phyloP scores from a whole-genome alignment of 2,113 vertebrate species.

The Origma solitaria region DNA sequence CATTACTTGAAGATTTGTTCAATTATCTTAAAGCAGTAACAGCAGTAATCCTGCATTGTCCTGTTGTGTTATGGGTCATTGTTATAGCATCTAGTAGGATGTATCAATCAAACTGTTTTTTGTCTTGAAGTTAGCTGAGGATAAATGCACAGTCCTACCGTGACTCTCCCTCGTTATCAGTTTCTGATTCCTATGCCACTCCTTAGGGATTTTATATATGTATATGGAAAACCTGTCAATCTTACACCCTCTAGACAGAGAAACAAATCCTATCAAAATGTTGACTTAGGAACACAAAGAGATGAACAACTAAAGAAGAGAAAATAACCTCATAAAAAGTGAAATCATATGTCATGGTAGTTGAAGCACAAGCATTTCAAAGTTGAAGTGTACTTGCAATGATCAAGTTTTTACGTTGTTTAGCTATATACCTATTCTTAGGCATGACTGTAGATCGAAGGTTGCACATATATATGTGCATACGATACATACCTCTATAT shows the following conservation, averaged over 20 bases:
- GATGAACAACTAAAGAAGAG: neutral
- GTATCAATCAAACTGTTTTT: conserved; percentile 11
- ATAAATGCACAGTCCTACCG: neutral
- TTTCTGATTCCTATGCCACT: conserved; percentile 14
- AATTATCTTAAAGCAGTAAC: conserved; percentile 33
- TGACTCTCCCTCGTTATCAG: conserved; percentile 13
- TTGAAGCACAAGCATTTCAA: neutral
- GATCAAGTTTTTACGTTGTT: neutral
- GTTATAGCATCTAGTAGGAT: neutral
- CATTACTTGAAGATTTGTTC: conserved; percentile 3
- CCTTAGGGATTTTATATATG: neutral
- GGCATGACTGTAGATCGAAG: neutral
- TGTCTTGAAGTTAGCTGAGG: neutral
- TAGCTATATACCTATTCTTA: neutral
- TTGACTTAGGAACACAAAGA: neutral
- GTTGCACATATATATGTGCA: neutral
- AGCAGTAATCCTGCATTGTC: neutral
- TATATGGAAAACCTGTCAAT: neutral
- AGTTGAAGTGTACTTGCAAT: neutral
- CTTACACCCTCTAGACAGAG: neutral
- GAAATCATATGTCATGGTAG: neutral
- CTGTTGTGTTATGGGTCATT: neutral
- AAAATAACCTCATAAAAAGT: neutral
- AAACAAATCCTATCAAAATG: neutral
- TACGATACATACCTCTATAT: neutral